Percentiles rank a stretch among this genome's conserved stretches.
Evolutionary conservation across 2,797 vertebrate species (phyloP).

Genomic region (Lerista edwardsae): DNA sequence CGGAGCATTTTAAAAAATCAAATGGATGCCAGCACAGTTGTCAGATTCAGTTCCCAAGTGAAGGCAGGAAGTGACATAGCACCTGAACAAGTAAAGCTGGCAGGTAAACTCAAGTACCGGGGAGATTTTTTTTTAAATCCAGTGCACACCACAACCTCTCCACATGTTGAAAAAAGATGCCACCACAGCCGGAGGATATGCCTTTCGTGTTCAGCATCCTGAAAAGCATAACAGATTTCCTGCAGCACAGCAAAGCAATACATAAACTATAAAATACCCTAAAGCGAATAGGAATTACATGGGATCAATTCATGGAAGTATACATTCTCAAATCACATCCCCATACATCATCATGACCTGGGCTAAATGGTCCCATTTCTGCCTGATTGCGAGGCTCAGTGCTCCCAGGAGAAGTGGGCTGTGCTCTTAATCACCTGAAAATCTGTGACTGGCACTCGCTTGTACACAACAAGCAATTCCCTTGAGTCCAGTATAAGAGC

Average conservation of each 20-base stretch:
- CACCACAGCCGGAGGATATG: neutral
- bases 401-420: neutral
- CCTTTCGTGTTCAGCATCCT: neutral
- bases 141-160: neutral
- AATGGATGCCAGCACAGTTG: neutral
- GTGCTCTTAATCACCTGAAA: neutral
- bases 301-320: neutral
- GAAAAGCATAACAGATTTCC: neutral
- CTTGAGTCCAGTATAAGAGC: neutral
- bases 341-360: neutral
- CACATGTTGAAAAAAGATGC: neutral
- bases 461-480: neutral
- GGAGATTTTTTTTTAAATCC: neutral
- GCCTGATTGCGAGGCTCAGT: constrained; percentile 1
- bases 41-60: neutral
- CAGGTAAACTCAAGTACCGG: neutral
- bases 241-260: neutral
- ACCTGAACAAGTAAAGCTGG: neutral
- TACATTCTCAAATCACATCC: neutral
- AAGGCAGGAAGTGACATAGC: neutral
- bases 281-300: neutral
- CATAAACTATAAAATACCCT: neutral
- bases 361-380: neutral
- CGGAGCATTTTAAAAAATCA: neutral
- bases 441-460: neutral